Evolutionary conservation across 2,797 vertebrate species (phyloP), one percentile per base, ranked within the genome.

Genomic region (Neosalanx taihuensis): DNA sequence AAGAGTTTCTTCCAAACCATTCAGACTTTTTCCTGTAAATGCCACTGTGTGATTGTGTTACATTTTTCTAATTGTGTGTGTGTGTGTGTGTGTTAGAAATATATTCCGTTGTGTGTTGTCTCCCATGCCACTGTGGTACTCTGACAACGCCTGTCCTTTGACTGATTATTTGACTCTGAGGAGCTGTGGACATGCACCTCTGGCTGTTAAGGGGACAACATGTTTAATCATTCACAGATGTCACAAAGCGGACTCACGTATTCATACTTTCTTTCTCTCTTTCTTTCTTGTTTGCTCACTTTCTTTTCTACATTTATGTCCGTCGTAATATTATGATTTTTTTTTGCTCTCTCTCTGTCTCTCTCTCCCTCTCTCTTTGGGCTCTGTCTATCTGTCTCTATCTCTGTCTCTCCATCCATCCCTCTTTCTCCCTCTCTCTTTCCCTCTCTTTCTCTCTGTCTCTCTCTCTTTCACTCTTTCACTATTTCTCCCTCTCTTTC

Each of bases 131-230:
- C 9, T 49, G 29, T 29, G 35, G 60, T 31, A 13, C 51, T n/a
- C 18, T 58, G 6, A 31, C 49, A 60, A 59, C 20, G 31, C 49
- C 64, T 81, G 74, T 79, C 78, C 67, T 79, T 64, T 84, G 86
- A 83, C 85, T 95, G 93, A 96, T 96, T 96, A 94, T 96, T 96
- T 96, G 93, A 89, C 93, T 93, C 93, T 92, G 92, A 85, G 85
- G 90, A 87, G 89, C 89, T 88, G 89, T 93, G 94, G 93, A 94
- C 92, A 94, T 94, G 90, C 94, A 92, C 93, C 94, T 88, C 83
- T 87, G 70, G 67, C 76, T 91, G 89, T 90, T 95, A 94, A 95
- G 93, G 94, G 94, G 94, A 83, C 92, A 92, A 92, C 94, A 93
- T 90, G 91, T 87, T 91, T 95, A 95, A 95, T 95, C 87, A 89